These are phyloP conservation scores for Sebastes itinus DNA, from an alignment of 2,797 vertebrate species.

Conservation along the genomic window DNA sequence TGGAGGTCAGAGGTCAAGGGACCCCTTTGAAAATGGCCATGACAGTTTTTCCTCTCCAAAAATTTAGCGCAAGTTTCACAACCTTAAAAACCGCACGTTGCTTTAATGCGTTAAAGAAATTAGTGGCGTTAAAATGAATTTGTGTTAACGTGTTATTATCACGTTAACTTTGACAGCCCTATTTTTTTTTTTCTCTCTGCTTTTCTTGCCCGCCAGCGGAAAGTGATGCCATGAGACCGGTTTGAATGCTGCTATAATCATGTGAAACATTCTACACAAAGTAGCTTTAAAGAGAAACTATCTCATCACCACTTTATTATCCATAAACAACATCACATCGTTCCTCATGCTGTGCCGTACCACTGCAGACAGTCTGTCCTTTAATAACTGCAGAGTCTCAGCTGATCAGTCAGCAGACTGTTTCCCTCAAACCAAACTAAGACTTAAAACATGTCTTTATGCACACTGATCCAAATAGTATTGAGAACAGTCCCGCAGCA, in stretches of 20 bases:
- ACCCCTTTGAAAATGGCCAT: too few species aligned
- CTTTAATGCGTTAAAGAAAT: too few species aligned
- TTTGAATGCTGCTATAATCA: background rate
- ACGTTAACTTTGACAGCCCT: too few species aligned
- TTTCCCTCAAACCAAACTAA: background rate
- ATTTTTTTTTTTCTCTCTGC: too few species aligned
- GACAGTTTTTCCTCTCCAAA: too few species aligned
- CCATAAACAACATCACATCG: background rate
- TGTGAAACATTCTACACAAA: background rate
- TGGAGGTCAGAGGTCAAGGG: too few species aligned
- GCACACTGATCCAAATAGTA: background rate
- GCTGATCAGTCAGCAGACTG: constrained; percentile 38
- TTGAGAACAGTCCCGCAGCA: background rate
- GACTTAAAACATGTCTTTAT: background rate
- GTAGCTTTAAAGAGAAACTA: background rate
- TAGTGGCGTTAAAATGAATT: too few species aligned
- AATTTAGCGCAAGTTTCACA: too few species aligned
- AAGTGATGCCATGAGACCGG: background rate
- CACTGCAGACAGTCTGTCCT: background rate
- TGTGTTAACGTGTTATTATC: too few species aligned
- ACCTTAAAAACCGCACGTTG: too few species aligned
- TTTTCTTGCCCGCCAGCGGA: background rate
- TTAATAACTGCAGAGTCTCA: background rate
- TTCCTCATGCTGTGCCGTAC: background rate
- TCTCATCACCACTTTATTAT: background rate